Evolutionary conservation across 2,888 invertebrate genomes (phyloP), one percentile per base, ranked within the genome.

Genomic region (Calameuta filiformis): DNA sequence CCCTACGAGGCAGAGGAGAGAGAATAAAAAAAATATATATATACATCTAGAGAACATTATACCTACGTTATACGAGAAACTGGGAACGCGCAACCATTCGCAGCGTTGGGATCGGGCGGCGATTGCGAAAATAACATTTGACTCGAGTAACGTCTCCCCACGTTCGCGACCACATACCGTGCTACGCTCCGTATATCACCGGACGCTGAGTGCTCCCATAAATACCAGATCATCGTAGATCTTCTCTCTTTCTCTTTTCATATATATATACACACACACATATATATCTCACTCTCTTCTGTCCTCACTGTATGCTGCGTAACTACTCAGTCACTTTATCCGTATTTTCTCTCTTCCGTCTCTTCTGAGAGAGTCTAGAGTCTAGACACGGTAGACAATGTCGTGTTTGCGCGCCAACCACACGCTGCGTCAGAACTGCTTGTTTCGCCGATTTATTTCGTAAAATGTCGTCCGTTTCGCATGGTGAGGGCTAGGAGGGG

Each of bases 141-240:
- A 76, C 77, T 82, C 80, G 76, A 75, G 76, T 77, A 78, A 77
- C 73, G 75, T 77, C 69, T 75, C 79, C 79, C 76, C 76, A 75
- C 76, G 81, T 80, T 76, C 73, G 34, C 74, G 82, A 82, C 81
- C 81, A 79, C 83, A 80, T 80, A 79, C 79, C 79, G 84, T 76
- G 80, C 73, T 77, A 79, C 77, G 80, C 80, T 84, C 80, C 84
- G 83, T 87, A 85, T 86, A 86, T 86, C 85, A 86, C 84, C 79
- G 84, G 76, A 82, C 80, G 84, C 83, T 87, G 85, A 87, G 87
- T 87, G 86, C 87, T 86, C 84, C 86, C 86, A 87, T 87, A 87
- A 87, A 87, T 87, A 87, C 82, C 83, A 83, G 83, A 87, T 87
- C 86, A 85, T 86, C 84, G 84, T 82, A 82, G 81, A 80, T 78